Evolutionary conservation across 2,113 vertebrate species (phyloP).

Genomic region (Paedocypris sp.): DNA sequence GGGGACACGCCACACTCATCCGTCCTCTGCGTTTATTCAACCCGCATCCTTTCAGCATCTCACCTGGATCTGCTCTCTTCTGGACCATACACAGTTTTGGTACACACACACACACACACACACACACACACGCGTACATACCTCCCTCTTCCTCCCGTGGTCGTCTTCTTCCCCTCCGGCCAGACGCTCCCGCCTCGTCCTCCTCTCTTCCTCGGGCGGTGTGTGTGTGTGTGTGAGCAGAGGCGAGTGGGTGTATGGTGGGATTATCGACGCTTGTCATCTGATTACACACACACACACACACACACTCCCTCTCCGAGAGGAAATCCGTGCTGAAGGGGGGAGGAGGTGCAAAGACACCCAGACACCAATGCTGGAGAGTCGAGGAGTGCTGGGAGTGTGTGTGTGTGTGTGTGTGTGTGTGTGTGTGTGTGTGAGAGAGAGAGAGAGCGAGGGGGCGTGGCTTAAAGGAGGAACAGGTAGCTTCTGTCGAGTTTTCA

Average conservation of each 20-base stretch:
- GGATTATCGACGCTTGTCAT: slow-evolving; percentile 30
- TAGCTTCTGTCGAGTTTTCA: slow-evolving; percentile 7
- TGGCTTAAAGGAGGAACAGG: neutral
- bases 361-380: neutral
- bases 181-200: neutral
- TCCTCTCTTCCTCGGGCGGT: too few species aligned
- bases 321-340: slow-evolving; percentile 25
- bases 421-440: neutral
- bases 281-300: slow-evolving; percentile 36
- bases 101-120: neutral
- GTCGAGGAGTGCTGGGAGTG: neutral
- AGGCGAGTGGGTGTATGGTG: slow-evolving; percentile 3
- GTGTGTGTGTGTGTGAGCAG: slow-evolving; percentile 13
- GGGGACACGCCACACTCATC: too few species aligned
- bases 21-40: too few species aligned
- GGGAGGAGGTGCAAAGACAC: slow-evolving; percentile 11
- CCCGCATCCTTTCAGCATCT: too few species aligned
- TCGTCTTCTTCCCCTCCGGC: slow-evolving; percentile 6
- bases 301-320: slow-evolving; percentile 13
- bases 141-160: slow-evolving; percentile 31
- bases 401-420: neutral
- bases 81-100: too few species aligned
- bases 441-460: neutral
- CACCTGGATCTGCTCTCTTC: too few species aligned
- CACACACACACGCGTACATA: slow-evolving; percentile 4